Evolutionary conservation across 2,888 invertebrate genomes (phyloP), one percentile per base, ranked within the genome.

Genomic region (Papilio gigon): DNA sequence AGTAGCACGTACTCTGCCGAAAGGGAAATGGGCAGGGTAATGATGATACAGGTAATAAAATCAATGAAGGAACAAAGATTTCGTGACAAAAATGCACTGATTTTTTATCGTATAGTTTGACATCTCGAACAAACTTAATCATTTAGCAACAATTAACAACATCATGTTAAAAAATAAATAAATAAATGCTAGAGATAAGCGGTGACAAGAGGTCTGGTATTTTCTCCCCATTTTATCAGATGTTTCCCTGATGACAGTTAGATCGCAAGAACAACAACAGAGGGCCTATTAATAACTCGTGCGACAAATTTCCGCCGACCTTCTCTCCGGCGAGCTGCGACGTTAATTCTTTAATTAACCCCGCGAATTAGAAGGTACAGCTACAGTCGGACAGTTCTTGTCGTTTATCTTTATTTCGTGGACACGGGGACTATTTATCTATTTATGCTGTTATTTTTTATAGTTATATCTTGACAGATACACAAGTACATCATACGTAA

Each of bases 281-380:
- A 65, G 67, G 64, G 62, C 64, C 74, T 66, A 82, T 80, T 80
- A 80, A 81, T 80, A 82, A 79, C 75, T 75, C 62, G 72, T 70
- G 74, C 78, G 83, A 84, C 84, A 84, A 84, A 86, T 86, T 86
- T 83, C 74, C 78, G 83, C 80, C 84, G 30, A 84, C 81, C 81
- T 73, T 69, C 76, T 75, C 73, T 74, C 76, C 77, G 76, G 75
- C 73, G 74, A 77, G 76, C 73, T 75, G 77, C 75, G 68, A 72
- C 75, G 77, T 78, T 74, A 86, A 87, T 88, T 88, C 86, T 87
- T 86, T 88, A 89, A 90, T 90, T 89, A 90, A 87, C 87, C 84
- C 82, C 80, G 76, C 71, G 84, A 87, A 89, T 88, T 85, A 87
- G 84, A 85, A 85, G 86, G 83, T 85, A 85, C 81, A 82, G 81